Conservation (phyloP, 2,888 invertebrate genomes). For the Brenthis hecate region DNA sequence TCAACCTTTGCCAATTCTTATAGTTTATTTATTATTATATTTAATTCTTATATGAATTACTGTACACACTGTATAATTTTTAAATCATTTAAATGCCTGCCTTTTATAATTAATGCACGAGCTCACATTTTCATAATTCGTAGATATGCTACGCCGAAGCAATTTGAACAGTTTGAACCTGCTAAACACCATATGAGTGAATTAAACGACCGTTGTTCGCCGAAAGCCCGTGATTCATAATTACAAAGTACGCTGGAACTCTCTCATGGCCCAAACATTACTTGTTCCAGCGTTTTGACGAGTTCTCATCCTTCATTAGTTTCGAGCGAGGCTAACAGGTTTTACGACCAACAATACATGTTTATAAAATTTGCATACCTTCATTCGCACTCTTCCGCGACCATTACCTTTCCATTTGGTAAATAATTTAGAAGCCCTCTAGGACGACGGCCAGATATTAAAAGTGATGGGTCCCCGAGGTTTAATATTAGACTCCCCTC, state of each 20-base stretch:
- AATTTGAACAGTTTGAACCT: conserved; percentile 30
- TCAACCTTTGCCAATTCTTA: too few species aligned
- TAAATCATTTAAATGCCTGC: too few species aligned
- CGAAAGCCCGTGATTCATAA: conserved; percentile 54
- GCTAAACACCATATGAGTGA: conserved; percentile 38
- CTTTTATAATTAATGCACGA: background rate
- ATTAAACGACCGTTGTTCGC: conserved; percentile 39
- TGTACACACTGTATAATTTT: too few species aligned
- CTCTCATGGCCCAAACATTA: conserved; percentile 55
- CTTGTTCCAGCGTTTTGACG: conserved; percentile 48
- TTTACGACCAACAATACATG: conserved; percentile 72
- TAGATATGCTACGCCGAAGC: conserved; percentile 11
- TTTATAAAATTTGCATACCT: conserved; percentile 81
- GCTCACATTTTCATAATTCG: background rate
- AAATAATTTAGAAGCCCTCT: conserved; percentile 81
- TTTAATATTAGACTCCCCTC: conserved; percentile 82
- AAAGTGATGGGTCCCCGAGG: conserved; percentile 82
- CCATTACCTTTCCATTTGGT: conserved; percentile 82
- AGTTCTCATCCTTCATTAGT: conserved; percentile 64
- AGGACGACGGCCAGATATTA: conserved; percentile 80
- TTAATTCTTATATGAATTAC: too few species aligned
- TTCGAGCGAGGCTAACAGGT: conserved; percentile 57
- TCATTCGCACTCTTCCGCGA: conserved; percentile 77
- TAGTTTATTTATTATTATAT: too few species aligned
- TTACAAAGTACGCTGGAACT: conserved; percentile 59